Evolutionary conservation across 1,140 invertebrate genomes (phyloP).

Genomic region (Drosophila teissieri): DNA sequence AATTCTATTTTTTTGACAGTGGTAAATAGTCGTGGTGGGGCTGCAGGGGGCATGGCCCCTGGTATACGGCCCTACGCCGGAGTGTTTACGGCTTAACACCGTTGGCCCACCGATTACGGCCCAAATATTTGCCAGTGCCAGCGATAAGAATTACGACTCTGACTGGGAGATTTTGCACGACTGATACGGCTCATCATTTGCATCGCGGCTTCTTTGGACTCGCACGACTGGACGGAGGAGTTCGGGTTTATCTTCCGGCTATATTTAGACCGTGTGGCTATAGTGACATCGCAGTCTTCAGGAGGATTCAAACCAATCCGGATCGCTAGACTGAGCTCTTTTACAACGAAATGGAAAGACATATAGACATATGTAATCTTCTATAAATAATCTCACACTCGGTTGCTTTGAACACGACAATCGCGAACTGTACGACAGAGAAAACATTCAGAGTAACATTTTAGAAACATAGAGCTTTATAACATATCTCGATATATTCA

Average conservation of each 20-base stretch:
- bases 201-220: background rate
- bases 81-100: constrained; percentile 40
- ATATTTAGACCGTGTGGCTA: constrained; percentile 10
- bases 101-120: constrained; percentile 8
- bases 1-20: constrained; percentile 8
- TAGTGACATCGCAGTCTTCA: background rate
- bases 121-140: constrained; percentile 46
- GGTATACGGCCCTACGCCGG: constrained; percentile 20
- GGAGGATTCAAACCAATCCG: no score
- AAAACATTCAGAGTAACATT: background rate
- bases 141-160: constrained; percentile 32
- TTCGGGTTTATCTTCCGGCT: background rate
- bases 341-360: no score
- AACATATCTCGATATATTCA: background rate
- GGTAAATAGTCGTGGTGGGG: constrained; percentile 3
- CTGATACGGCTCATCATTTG: background rate
- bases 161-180: background rate
- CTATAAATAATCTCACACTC: no score
- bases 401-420: no score
- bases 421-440: no score
- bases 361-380: no score
- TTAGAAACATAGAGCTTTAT: background rate
- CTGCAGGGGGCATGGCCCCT: background rate
- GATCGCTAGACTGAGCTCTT: no score
- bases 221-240: background rate